These are phyloP conservation scores for Thecophora atra DNA, from an alignment of 2,888 invertebrate species.

Conservation along the genomic window DNA sequence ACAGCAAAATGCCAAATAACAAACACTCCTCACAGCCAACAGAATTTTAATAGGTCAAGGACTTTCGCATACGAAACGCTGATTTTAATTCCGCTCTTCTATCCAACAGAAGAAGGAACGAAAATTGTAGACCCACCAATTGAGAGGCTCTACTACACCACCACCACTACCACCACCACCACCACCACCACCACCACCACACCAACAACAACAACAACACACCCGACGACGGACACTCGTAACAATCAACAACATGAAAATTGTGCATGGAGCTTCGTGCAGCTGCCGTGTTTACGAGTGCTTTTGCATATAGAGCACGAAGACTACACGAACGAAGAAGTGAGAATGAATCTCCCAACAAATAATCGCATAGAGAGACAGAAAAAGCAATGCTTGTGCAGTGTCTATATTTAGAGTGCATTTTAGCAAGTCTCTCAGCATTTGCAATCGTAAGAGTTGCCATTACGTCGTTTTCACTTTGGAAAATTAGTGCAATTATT, in stretches of 20 bases:
- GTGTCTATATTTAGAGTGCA: neutral
- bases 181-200: neutral
- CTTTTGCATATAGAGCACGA: neutral
- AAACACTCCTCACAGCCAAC: neutral
- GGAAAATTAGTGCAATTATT: too few species aligned
- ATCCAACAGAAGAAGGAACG: neutral
- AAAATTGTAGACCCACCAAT: neutral
- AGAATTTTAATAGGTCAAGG: conserved; percentile 3
- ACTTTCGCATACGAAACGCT: neutral
- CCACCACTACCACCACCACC: neutral
- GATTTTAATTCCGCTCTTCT: neutral
- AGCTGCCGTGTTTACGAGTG: neutral
- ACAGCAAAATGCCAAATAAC: neutral
- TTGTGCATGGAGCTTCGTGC: neutral
- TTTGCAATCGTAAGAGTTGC: neutral
- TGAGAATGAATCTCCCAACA: too few species aligned
- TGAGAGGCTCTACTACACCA: too few species aligned
- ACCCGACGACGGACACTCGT: too few species aligned
- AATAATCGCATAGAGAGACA: too few species aligned
- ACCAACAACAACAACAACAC: neutral
- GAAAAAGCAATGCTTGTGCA: neutral
- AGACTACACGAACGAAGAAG: too few species aligned
- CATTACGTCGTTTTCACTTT: neutral
- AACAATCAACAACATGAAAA: neutral
- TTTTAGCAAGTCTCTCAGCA: conserved; percentile 6